phyloP scores from a whole-genome alignment of 2,888 invertebrate genomes.

The Apodemia mormo region DNA sequence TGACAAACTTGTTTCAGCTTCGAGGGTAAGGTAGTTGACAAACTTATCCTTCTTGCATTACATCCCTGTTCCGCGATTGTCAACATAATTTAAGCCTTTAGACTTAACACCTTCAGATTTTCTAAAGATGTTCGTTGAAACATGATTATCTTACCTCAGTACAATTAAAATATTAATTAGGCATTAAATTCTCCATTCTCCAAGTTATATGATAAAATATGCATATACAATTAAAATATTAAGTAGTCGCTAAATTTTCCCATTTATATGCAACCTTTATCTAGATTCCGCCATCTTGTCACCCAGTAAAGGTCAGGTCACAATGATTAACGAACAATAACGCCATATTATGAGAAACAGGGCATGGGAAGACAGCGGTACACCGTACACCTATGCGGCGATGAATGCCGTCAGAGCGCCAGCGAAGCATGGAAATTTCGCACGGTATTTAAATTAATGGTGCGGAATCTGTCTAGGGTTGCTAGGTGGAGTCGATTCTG shows the following conservation, averaged over 20 bases:
- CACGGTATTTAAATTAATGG: slow-evolving; percentile 43
- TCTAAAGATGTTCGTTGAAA: too few species aligned
- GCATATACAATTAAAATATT: not conserved
- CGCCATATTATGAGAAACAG: slow-evolving; percentile 57
- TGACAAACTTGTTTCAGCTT: too few species aligned
- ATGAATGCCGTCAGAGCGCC: slow-evolving; percentile 35
- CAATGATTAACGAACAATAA: slow-evolving; percentile 60
- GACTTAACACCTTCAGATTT: too few species aligned
- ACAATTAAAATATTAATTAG: too few species aligned
- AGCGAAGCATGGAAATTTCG: slow-evolving; percentile 40
- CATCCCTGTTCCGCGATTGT: too few species aligned
- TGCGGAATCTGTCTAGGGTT: slow-evolving; percentile 32
- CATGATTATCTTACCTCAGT: too few species aligned
- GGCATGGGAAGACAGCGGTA: slow-evolving; percentile 68
- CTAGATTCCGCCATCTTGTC: slow-evolving; percentile 23
- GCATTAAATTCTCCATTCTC: too few species aligned
- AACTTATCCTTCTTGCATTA: too few species aligned
- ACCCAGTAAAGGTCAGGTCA: slow-evolving; percentile 53
- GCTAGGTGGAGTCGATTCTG: slow-evolving; percentile 26
- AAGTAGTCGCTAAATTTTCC: not conserved
- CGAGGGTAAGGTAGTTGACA: too few species aligned
- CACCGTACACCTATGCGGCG: slow-evolving; percentile 34
- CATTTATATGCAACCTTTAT: slow-evolving; percentile 16
- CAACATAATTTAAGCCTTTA: too few species aligned
- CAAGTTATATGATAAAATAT: too few species aligned